phyloP scores from a whole-genome alignment of 2,113 vertebrate species.

The human region GRCh38 chr1:91104001-91104500 shows the following conservation, averaged over 20 bases:
- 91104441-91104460: constrained; percentile 60
- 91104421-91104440: constrained; percentile 21
- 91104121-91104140: not conserved
- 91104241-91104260: not conserved
- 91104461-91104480: constrained; percentile 55
- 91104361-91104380: not conserved
- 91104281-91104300: not conserved
- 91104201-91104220: not conserved
- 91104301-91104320: not conserved
- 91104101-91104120: no score
- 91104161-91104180: fast-evolving
- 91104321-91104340: not conserved
- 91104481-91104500: constrained; percentile 61
- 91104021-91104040: not conserved
- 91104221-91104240: constrained; percentile 13
- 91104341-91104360: not conserved
- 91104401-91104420: constrained; percentile 16
- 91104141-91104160: not conserved
- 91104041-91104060: not conserved
- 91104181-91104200: not conserved
- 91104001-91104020: not conserved
- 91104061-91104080: not conserved
- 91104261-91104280: not conserved
- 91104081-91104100: not conserved
- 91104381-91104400: constrained; percentile 41